Conservation (phyloP, 2,113 vertebrate genomes). For the Platanista minor region DNA sequence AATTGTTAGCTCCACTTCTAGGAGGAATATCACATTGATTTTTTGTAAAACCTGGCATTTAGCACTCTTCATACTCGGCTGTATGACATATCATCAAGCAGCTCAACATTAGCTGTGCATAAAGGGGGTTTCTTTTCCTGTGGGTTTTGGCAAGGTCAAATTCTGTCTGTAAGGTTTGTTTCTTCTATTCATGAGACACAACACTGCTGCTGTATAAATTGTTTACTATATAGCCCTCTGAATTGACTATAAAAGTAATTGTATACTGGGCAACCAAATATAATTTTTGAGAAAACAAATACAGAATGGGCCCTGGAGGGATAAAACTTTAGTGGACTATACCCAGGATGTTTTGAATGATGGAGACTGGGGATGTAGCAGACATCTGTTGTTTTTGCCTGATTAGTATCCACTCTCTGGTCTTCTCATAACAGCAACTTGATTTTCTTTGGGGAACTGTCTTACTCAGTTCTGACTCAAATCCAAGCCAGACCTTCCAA, state of each 20-base stretch:
- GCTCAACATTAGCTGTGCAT: not conserved
- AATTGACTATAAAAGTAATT: conserved; percentile 25
- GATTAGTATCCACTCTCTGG: not conserved
- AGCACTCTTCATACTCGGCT: not conserved
- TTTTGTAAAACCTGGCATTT: conserved; percentile 48
- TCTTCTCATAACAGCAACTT: not conserved
- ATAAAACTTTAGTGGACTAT: not conserved
- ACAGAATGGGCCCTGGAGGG: not conserved
- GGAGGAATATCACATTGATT: conserved; percentile 27
- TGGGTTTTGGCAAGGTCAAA: conserved; percentile 10
- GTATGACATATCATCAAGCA: not conserved
- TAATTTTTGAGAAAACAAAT: conserved; percentile 43
- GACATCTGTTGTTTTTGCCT: conserved; percentile 30
- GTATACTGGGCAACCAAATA: conserved; percentile 26
- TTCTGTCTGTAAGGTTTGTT: conserved; percentile 20
- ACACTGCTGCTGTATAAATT: conserved; percentile 42
- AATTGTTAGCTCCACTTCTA: conserved; percentile 40
- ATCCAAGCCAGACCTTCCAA: not conserved
- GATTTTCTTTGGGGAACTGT: not conserved
- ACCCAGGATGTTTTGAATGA: not conserved
- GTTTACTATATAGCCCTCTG: conserved; percentile 35
- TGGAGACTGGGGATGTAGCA: not conserved
- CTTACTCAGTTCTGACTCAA: not conserved
- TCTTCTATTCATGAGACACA: conserved; percentile 49
- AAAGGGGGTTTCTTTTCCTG: conserved; percentile 27